Conservation (phyloP, 2,113 vertebrate genomes). For the Poeciliopsis retropinna region DNA sequence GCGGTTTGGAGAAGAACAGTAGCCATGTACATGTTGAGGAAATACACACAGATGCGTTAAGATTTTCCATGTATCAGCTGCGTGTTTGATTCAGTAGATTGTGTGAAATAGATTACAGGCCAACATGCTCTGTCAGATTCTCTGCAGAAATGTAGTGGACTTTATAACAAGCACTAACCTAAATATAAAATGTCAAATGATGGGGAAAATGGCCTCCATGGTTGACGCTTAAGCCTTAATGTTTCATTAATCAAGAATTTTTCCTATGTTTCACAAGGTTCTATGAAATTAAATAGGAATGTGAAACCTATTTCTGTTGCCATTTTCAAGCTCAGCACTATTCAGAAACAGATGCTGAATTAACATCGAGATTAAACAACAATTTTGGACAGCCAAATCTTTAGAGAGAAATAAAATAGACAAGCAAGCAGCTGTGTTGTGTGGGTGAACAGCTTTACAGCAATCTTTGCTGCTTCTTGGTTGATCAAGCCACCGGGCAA, state of each 20-base stretch:
- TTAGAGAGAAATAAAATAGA: conserved; percentile 23
- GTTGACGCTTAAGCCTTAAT: conserved; percentile 10
- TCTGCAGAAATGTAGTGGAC: not conserved
- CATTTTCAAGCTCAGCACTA: conserved; percentile 29
- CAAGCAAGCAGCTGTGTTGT: not conserved
- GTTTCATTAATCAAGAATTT: not conserved
- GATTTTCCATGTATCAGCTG: not conserved
- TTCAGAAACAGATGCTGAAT: not conserved
- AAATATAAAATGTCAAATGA: not conserved
- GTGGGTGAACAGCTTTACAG: conserved; percentile 12
- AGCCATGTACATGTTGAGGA: not conserved
- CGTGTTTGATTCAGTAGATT: not conserved
- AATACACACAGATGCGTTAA: not conserved
- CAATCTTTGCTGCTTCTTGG: conserved; percentile 8
- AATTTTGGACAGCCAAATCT: conserved; percentile 36
- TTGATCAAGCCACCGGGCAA: conserved; percentile 15
- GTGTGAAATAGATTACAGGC: not conserved
- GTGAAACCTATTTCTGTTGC: conserved; percentile 32
- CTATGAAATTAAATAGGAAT: conserved; percentile 23
- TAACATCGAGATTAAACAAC: conserved; percentile 14
- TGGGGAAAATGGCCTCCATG: not conserved
- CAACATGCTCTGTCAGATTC: conserved; percentile 1
- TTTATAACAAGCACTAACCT: not conserved
- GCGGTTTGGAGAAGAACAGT: conserved; percentile 22
- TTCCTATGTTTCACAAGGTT: conserved; percentile 12